These are phyloP conservation scores for Ridgeia piscesae DNA, from an alignment of 1,140 invertebrate genomes.

Conservation along the genomic window DNA sequence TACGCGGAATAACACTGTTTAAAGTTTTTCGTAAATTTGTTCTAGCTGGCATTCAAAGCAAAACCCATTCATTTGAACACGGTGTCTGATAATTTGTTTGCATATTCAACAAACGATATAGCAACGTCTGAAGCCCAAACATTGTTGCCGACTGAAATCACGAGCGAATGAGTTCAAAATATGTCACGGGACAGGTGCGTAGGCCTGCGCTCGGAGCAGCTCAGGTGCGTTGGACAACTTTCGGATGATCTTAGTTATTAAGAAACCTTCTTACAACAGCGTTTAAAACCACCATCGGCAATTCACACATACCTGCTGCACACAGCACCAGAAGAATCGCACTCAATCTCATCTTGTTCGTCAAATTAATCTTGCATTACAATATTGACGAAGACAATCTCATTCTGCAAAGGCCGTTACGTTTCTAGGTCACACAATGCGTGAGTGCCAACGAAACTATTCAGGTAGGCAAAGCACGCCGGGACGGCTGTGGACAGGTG, in stretches of 20 bases:
- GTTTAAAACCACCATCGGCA: neutral
- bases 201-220: neutral
- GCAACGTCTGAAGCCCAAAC: neutral
- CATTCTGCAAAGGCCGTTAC: neutral
- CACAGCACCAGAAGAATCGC: neutral
- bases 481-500: neutral
- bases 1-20: neutral
- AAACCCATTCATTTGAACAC: neutral
- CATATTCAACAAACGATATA: neutral
- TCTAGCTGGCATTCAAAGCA: neutral
- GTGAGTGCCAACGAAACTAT: neutral
- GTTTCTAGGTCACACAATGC: neutral
- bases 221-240: neutral
- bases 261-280: neutral
- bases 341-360: neutral
- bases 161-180: neutral
- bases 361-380: neutral
- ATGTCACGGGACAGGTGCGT: neutral
- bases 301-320: neutral
- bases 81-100: neutral
- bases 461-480: neutral
- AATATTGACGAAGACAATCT: constrained; percentile 1
- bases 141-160: neutral
- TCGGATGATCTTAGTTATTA: neutral
- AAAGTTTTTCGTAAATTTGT: neutral